A percentile compares a stretch with the other conserved stretches of the same genome.
Evolutionary conservation across 2,113 vertebrate genomes (phyloP).

Genomic region (Pteropus alecto): DNA sequence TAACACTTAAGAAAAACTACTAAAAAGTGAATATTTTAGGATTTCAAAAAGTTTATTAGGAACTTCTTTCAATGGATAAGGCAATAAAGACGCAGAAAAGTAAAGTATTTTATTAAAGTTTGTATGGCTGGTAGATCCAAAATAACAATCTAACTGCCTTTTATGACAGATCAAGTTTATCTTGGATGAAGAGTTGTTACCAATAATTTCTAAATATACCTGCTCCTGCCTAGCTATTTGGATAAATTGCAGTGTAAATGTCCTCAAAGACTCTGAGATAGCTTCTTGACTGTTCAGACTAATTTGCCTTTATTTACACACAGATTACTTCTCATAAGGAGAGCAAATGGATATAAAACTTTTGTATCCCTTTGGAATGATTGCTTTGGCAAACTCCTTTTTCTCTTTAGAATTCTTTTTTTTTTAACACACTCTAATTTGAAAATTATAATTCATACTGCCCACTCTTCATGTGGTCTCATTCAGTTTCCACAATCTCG

Average conservation of each 20-base stretch:
- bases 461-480: background rate
- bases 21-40: background rate
- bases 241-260: background rate
- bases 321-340: background rate
- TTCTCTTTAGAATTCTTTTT: background rate
- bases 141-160: background rate
- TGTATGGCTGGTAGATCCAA: background rate
- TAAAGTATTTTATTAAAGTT: background rate
- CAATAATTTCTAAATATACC: background rate
- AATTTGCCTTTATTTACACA: background rate
- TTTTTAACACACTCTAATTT: background rate
- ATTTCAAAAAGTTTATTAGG: background rate
- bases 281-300: background rate
- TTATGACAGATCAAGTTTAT: background rate
- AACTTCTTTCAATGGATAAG: background rate
- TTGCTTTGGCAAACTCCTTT: background rate
- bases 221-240: background rate
- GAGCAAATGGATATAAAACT: background rate
- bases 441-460: background rate
- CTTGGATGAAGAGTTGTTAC: background rate
- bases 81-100: background rate
- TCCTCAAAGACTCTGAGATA: background rate
- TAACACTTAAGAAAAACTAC: background rate
- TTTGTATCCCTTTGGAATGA: background rate
- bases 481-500: background rate